Evolutionary conservation across 2,797 vertebrate genomes (phyloP).

Genomic region (Cheirogaleus major): DNA sequence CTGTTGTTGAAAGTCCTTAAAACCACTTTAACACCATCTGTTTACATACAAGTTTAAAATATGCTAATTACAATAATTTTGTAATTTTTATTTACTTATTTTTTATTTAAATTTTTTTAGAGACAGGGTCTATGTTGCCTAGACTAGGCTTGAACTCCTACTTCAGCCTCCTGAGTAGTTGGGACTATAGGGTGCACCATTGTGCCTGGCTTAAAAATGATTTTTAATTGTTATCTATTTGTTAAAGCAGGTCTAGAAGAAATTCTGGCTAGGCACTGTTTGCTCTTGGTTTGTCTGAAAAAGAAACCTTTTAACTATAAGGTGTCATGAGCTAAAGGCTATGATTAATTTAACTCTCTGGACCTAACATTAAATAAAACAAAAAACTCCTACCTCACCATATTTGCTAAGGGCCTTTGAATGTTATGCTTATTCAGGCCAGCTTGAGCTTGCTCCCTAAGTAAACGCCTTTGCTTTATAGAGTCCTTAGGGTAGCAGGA

Average conservation of each 20-base stretch:
- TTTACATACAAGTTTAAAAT: slow-evolving; percentile 30
- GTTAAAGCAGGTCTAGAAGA: background rate
- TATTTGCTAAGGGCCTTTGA: background rate
- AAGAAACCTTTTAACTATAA: background rate
- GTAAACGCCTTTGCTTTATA: background rate
- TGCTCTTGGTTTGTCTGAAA: background rate
- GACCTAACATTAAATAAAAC: background rate
- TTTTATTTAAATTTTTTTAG: background rate
- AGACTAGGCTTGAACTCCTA: background rate
- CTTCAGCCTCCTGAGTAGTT: background rate
- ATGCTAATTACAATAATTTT: slow-evolving; percentile 18
- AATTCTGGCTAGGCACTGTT: background rate
- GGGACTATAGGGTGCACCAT: background rate
- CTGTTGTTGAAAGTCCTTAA: background rate
- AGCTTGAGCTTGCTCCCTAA: background rate
- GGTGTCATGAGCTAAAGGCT: background rate
- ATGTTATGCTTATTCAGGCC: background rate
- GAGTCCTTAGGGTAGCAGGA: background rate
- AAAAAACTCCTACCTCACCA: background rate
- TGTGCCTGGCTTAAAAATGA: background rate
- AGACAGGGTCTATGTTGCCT: background rate
- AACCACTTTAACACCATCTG: background rate
- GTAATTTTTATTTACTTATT: background rate
- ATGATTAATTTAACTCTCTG: background rate
- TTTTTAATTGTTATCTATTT: background rate